Evolutionary conservation across 2,797 vertebrate genomes (phyloP).

Genomic region (Pangasius sanitwongsei): DNA sequence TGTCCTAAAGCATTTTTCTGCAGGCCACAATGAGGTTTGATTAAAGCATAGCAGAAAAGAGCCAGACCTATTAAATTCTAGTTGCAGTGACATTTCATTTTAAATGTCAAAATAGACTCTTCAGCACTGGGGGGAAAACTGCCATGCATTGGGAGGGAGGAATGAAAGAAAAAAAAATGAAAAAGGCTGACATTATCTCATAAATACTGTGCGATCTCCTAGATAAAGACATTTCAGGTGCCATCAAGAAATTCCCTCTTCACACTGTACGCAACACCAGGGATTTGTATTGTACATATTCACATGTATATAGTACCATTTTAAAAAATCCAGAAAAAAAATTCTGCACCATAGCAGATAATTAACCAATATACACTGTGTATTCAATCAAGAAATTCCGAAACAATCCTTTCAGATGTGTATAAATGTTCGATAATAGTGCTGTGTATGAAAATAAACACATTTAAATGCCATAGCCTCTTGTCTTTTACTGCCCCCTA

Average conservation of each 20-base stretch:
- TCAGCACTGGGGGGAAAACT: constrained; percentile 38
- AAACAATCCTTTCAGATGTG: not conserved
- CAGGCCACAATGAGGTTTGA: constrained; percentile 51
- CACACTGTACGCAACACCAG: constrained; percentile 8
- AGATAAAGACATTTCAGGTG: constrained; percentile 54
- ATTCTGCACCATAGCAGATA: not conserved
- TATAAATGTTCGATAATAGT: not conserved
- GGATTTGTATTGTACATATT: constrained; percentile 21
- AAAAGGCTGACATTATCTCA: constrained; percentile 58
- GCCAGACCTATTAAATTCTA: constrained; percentile 54
- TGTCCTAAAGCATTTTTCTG: constrained; percentile 43
- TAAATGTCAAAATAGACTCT: constrained; percentile 63
- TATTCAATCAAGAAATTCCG: not conserved
- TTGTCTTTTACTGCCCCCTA: constrained; percentile 80
- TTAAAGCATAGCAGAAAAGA: constrained; percentile 52
- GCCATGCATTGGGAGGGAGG: constrained; percentile 6
- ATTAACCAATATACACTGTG: not conserved
- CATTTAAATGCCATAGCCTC: constrained; percentile 16
- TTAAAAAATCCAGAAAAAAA: not conserved
- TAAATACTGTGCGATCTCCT: constrained; percentile 50
- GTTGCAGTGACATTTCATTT: constrained; percentile 59
- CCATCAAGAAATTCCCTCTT: constrained; percentile 36
- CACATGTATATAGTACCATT: constrained; percentile 5
- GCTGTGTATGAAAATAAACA: not conserved
- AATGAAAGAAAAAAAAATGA: constrained; percentile 24